Evolutionary conservation across 2,113 vertebrate species (phyloP).

Genomic region (Speoplatyrhinus poulsoni): DNA sequence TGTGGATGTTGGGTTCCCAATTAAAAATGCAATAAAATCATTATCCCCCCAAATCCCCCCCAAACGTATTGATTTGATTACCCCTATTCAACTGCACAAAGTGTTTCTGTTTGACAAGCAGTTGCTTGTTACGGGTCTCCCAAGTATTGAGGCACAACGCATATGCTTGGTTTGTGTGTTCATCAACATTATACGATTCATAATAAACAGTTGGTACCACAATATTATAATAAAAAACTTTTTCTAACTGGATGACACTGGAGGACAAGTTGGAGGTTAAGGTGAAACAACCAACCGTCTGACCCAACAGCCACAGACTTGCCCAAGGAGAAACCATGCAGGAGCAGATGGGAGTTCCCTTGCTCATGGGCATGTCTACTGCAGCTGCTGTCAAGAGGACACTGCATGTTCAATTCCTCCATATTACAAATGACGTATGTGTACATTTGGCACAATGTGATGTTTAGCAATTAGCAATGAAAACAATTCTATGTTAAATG

Average conservation of each 20-base stretch:
- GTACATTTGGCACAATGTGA: too few species aligned
- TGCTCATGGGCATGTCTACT: slow-evolving; percentile 36
- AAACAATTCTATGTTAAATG: too few species aligned
- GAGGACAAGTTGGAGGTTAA: slow-evolving; percentile 19
- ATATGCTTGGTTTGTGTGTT: not conserved
- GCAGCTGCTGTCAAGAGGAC: slow-evolving; percentile 14
- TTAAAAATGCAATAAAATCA: not conserved
- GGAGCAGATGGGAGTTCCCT: slow-evolving; percentile 45
- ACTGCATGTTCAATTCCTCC: slow-evolving; percentile 13
- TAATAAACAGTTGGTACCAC: too few species aligned
- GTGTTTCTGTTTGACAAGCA: too few species aligned
- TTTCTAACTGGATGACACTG: slow-evolving; percentile 1
- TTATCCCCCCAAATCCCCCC: not conserved
- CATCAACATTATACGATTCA: too few species aligned
- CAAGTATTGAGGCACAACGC: not conserved
- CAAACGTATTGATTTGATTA: not conserved
- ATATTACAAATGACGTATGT: too few species aligned
- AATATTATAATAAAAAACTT: not conserved
- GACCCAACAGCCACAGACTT: not conserved
- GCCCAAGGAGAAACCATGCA: slow-evolving; percentile 24
- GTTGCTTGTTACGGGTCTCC: too few species aligned
- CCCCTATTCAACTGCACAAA: not conserved
- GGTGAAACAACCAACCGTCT: not conserved
- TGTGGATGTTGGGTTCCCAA: too few species aligned
- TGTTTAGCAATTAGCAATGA: too few species aligned